Base-by-base conservation (phyloP, 2,113 vertebrate species). In the Passer domesticus region DNA sequence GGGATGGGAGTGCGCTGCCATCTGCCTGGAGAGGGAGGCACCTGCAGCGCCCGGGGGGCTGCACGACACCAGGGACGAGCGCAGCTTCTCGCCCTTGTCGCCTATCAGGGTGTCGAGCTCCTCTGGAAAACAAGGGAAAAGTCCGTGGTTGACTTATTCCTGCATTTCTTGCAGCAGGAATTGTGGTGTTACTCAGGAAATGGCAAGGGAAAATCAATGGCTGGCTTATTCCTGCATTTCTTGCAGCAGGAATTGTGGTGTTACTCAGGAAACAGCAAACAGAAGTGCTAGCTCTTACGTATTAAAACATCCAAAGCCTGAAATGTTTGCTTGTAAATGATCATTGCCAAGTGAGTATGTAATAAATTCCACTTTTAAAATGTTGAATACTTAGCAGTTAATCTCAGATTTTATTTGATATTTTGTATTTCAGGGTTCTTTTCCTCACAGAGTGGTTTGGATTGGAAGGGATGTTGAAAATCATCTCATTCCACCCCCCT, bases 71-170 rank as follows among this genome's bases (percentile, higher is more conserved):
- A 97, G 33, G 0, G 96, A 96, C 37, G 95, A 97, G 10, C 97
- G 97, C 97, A 98, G 88, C 93, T 98, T 99, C 46, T 99, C 98
- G 4, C 96, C 95, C 94, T 96, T 98, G 59, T 98, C 98, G 24
- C 99, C 99, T 31, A 99, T 98, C 39, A 99, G 98, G 37, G 97
- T 98, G 95, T 99, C 99, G 12, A 99, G 98, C 55, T 99, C 98
- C 95, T 99, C 99, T 99, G 97, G 77, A 96, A 97, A 92, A 68
- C 44, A 95, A 86, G 10, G 59, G 89, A 49, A 94, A 60, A 41
- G 11, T 0, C 64, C 9, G 0, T 69, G 50, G 43, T 0, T 67
- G 18, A 62, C 4, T 63, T 24, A 67, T 9, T 28, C 30, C 43
- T 23, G 44, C 5, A 9, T 1, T 11, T 49, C 15, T 20, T 3